Evolutionary conservation across 2,888 invertebrate genomes (phyloP).

Genomic region (Keiferia lycopersicella): DNA sequence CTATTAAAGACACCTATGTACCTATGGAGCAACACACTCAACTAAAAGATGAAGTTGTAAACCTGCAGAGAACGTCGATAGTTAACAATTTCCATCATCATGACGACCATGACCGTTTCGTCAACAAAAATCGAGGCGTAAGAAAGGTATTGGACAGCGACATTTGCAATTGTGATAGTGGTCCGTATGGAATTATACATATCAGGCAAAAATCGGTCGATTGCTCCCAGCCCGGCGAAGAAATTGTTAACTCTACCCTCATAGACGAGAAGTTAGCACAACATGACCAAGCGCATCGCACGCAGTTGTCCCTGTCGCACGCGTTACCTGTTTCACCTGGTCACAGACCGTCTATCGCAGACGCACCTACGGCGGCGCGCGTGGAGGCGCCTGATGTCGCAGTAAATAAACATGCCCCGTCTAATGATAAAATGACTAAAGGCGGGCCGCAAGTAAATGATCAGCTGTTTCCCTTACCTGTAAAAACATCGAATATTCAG

Average conservation of each 20-base stretch:
- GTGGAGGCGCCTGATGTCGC: too few relatives aligned
- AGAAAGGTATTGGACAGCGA: slow-evolving; percentile 2
- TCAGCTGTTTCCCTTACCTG: too few relatives aligned
- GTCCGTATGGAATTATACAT: slow-evolving; percentile 14
- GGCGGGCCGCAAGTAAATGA: too few relatives aligned
- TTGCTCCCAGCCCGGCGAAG: neutral
- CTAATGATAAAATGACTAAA: too few relatives aligned
- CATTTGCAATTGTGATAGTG: slow-evolving; percentile 15
- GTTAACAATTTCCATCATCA: neutral
- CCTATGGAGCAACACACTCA: neutral
- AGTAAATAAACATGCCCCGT: too few relatives aligned
- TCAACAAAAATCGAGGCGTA: slow-evolving; percentile 4
- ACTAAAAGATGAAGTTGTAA: slow-evolving; percentile 12
- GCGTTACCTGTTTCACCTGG: neutral
- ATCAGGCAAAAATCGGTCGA: slow-evolving; percentile 6
- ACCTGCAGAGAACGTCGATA: slow-evolving; percentile 13
- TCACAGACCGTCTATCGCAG: too few relatives aligned
- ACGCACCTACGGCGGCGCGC: neutral
- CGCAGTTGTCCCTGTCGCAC: neutral
- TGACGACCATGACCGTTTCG: neutral
- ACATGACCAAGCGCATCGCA: neutral
- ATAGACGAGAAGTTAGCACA: neutral
- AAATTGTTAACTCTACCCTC: neutral
- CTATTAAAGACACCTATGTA: slow-evolving; percentile 18
- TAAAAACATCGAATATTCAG: too few relatives aligned